Evolutionary conservation across 2,888 invertebrate species (phyloP).

Genomic region (Ornithoptera priamus): DNA sequence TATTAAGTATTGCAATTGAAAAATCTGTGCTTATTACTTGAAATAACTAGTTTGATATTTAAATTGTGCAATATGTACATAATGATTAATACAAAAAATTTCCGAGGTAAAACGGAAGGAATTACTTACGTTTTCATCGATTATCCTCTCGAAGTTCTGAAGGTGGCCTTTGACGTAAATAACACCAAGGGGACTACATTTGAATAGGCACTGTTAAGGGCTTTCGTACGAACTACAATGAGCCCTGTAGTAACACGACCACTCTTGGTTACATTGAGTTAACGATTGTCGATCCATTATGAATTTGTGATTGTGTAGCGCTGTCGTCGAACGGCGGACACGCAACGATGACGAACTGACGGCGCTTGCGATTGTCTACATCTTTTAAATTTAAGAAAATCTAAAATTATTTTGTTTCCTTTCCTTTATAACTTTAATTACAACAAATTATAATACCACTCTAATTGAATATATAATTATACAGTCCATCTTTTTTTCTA

Average conservation of each 20-base stretch:
- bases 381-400: not conserved
- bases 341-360: conserved; percentile 13
- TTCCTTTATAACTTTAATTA: too few relatives aligned
- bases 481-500: too few relatives aligned
- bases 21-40: not conserved
- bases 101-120: conserved; percentile 13
- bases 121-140: conserved; percentile 74
- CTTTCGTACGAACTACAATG: conserved; percentile 77
- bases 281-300: conserved; percentile 49
- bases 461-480: too few relatives aligned
- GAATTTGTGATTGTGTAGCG: conserved; percentile 18
- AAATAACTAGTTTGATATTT: conserved; percentile 33
- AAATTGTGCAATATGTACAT: conserved; percentile 56
- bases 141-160: conserved; percentile 69
- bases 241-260: conserved; percentile 73
- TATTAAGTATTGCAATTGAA: not conserved
- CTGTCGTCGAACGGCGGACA: conserved; percentile 19
- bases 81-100: conserved; percentile 32
- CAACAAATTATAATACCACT: too few relatives aligned
- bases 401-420: not conserved
- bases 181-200: conserved; percentile 77
- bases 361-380: conserved; percentile 6
- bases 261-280: conserved; percentile 69
- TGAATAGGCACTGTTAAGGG: conserved; percentile 74
- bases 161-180: conserved; percentile 57